Evolutionary conservation across 2,797 vertebrate genomes (phyloP).

Genomic region (Thamnophis elegans): DNA sequence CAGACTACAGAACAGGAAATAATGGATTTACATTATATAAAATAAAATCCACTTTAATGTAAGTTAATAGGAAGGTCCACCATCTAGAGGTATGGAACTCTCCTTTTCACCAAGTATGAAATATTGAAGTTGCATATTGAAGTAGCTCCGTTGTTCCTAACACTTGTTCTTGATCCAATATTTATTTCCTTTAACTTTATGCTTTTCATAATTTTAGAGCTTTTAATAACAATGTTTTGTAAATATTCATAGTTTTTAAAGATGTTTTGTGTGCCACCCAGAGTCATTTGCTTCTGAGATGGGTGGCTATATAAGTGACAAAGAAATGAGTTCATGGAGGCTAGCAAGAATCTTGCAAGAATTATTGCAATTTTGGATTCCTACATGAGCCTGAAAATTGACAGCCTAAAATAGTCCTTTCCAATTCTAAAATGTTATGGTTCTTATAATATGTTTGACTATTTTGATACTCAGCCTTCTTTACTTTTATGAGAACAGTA

Average conservation of each 20-base stretch:
- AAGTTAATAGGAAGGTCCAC: neutral
- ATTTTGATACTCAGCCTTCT: neutral
- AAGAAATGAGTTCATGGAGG: neutral
- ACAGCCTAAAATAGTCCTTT: neutral
- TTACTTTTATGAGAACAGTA: neutral
- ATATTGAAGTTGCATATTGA: neutral
- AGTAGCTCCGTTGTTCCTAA: neutral
- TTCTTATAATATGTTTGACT: neutral
- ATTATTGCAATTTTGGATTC: neutral
- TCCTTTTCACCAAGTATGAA: neutral
- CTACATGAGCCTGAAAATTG: neutral
- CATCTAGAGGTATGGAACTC: no score
- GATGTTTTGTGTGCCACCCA: neutral
- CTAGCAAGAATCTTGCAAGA: neutral
- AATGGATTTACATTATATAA: neutral
- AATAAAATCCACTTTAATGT: neutral
- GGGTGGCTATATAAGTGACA: neutral
- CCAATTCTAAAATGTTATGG: neutral
- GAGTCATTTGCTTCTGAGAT: neutral
- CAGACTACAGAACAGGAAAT: neutral
- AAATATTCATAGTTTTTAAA: neutral
- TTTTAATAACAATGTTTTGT: neutral
- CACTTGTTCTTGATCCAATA: neutral
- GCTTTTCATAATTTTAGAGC: neutral
- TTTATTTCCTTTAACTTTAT: neutral